phyloP scores from a whole-genome alignment of 2,113 vertebrate genomes.

The Blennius ocellaris region DNA sequence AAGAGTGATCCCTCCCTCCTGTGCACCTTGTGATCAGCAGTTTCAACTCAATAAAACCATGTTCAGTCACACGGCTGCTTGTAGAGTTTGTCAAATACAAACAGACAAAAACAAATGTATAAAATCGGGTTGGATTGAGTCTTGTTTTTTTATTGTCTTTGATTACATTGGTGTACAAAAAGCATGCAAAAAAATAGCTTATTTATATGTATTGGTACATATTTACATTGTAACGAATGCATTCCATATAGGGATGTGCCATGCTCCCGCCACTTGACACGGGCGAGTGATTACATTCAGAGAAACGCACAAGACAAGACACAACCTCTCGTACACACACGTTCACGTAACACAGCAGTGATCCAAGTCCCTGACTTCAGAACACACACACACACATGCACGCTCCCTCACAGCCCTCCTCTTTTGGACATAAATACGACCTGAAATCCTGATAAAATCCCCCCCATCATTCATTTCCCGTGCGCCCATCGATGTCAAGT shows the following conservation, averaged over 20 bases:
- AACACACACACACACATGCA: conserved; percentile 30
- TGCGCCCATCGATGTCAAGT: neutral
- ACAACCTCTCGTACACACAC: conserved; percentile 33
- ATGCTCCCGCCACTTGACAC: conserved; percentile 65
- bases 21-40: conserved; percentile 26
- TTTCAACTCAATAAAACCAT: conserved; percentile 50
- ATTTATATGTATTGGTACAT: conserved; percentile 83
- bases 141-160: conserved; percentile 67
- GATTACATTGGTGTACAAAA: conserved; percentile 83
- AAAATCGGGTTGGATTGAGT: neutral
- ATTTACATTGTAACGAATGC: conserved; percentile 82
- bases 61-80: conserved; percentile 6
- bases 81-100: neutral
- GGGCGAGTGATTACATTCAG: conserved; percentile 69
- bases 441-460: conserved; percentile 8
- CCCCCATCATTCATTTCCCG: neutral
- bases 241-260: conserved; percentile 72
- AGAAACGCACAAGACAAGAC: conserved; percentile 58
- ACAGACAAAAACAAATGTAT: neutral
- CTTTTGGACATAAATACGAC: conserved; percentile 10
- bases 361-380: neutral
- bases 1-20: conserved; percentile 8
- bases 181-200: conserved; percentile 88
- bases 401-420: conserved; percentile 16
- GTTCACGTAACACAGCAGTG: conserved; percentile 35